Evolutionary conservation across 2,113 vertebrate genomes (phyloP).

Genomic region (Tricholaema leucomelas): DNA sequence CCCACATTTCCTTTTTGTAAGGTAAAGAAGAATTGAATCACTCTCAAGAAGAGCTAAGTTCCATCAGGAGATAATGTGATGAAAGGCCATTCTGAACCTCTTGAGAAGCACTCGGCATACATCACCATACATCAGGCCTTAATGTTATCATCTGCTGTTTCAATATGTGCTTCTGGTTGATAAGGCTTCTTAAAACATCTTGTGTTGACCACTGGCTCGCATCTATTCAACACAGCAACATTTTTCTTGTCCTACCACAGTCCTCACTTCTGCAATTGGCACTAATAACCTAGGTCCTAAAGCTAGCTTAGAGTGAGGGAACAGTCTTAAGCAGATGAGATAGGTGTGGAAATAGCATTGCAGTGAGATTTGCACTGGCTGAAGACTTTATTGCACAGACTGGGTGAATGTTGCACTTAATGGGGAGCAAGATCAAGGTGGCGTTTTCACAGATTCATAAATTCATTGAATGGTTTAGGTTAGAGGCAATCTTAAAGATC

Average conservation of each 20-base stretch:
- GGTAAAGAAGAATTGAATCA: neutral
- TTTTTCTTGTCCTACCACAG: neutral
- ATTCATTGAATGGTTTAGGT: too few relatives aligned
- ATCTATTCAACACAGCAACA: neutral
- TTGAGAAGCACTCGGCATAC: neutral
- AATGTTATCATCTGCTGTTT: neutral
- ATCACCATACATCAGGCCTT: neutral
- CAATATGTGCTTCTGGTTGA: neutral
- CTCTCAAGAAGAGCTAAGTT: neutral
- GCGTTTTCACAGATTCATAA: neutral
- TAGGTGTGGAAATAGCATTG: neutral
- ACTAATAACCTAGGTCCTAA: neutral
- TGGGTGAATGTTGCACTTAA: neutral
- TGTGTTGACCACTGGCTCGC: neutral
- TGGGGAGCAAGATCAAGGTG: neutral
- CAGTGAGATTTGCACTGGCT: neutral
- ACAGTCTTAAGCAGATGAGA: neutral
- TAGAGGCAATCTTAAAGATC: too few relatives aligned
- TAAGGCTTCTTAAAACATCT: neutral
- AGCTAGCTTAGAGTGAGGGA: neutral
- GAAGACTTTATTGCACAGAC: neutral
- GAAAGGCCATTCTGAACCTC: neutral
- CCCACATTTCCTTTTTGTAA: neutral
- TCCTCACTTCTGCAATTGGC: neutral
- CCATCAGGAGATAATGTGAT: accelerated